Conservation (phyloP, 2,888 invertebrate species). For the Apodemia duryi region DNA sequence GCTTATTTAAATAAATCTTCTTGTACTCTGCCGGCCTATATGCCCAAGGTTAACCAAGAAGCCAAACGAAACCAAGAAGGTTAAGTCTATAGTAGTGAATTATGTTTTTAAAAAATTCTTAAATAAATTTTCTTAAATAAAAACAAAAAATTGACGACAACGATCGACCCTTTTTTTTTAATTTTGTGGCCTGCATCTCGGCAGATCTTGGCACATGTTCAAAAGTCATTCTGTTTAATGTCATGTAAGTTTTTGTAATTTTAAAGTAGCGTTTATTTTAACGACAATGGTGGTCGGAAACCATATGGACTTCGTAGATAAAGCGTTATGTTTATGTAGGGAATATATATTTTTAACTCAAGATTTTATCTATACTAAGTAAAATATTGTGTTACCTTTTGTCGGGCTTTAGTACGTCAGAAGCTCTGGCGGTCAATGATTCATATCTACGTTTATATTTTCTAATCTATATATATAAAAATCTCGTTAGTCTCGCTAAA, state of each 20-base stretch:
- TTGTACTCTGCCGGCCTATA: no score
- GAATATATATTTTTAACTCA: neutral
- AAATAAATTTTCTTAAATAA: no score
- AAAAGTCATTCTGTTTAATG: neutral
- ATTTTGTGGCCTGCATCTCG: neutral
- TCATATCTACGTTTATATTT: neutral
- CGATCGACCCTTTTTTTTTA: neutral
- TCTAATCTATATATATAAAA: neutral
- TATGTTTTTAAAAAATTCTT: no score
- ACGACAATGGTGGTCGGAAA: slow-evolving; percentile 4
- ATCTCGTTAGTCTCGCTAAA: no score
- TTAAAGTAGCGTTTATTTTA: slow-evolving; percentile 9
- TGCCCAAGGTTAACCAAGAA: no score
- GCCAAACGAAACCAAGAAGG: no score
- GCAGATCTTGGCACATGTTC: slow-evolving; percentile 7
- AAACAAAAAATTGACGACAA: slow-evolving; percentile 4
- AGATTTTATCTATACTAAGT: neutral
- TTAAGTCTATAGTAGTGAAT: no score
- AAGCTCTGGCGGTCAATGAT: neutral
- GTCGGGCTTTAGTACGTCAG: neutral
- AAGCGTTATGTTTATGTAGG: neutral
- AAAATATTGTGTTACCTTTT: slow-evolving; percentile 2
- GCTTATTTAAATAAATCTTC: no score
- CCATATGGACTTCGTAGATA: slow-evolving; percentile 1
- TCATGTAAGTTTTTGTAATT: neutral